Conservation (phyloP, 2,888 invertebrate species). For the Chaetogeoica ovagalla region DNA sequence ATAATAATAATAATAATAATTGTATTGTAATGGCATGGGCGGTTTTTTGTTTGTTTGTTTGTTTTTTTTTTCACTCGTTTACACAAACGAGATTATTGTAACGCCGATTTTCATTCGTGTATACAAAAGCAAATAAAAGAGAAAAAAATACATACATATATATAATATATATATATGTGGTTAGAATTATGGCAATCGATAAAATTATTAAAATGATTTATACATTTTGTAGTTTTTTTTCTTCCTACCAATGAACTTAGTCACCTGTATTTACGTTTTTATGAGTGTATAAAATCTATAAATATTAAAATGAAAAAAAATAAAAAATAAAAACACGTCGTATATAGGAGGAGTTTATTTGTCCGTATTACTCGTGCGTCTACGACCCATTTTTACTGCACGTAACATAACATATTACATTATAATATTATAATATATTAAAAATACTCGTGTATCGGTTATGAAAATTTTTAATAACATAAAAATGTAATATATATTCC, state of each 20-base stretch:
- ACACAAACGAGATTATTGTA: too few species aligned
- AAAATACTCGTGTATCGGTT: not conserved
- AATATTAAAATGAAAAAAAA: too few species aligned
- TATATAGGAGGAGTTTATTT: not conserved
- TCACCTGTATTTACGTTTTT: not conserved
- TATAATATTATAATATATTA: constrained; percentile 7
- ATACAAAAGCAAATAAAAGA: too few species aligned
- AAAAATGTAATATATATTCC: too few species aligned
- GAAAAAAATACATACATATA: not conserved
- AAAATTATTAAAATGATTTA: constrained; percentile 16
- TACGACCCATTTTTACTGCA: not conserved
- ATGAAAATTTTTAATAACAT: too few species aligned
- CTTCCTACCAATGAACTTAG: not conserved
- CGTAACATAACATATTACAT: too few species aligned
- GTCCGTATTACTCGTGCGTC: constrained; percentile 3
- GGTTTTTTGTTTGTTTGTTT: constrained; percentile 2
- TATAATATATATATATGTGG: not conserved
- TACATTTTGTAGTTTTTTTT: constrained; percentile 34
- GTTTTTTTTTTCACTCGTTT: too few species aligned
- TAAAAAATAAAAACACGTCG: not conserved
- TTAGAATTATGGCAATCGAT: constrained; percentile 38
- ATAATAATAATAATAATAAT: too few species aligned
- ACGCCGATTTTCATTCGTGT: too few species aligned
- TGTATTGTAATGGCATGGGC: too few species aligned
- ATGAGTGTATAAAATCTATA: not conserved